Conservation (phyloP, 92 coral and sea anemone species). For the Parazoanthus atlanticus region DNA sequence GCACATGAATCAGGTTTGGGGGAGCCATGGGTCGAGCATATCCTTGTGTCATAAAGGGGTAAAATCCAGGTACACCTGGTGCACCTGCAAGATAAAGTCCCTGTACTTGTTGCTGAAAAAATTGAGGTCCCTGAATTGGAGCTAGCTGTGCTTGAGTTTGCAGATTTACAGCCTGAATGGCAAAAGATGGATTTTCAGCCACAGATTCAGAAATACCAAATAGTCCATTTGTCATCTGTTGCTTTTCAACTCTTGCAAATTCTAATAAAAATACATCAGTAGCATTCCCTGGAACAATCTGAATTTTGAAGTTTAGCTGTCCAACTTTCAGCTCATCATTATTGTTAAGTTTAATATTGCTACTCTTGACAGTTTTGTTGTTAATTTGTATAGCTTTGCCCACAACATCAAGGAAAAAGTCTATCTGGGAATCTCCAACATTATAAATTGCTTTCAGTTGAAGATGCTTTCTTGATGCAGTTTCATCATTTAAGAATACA, state of each 20-base stretch:
- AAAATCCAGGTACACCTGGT: not conserved
- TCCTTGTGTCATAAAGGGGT: conserved; percentile 9
- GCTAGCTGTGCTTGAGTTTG: conserved; percentile 3
- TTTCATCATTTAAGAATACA: conserved; percentile 32
- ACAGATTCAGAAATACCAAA: not conserved
- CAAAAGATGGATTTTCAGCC: not conserved
- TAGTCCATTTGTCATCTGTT: conserved; percentile 15
- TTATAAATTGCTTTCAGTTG: conserved; percentile 16
- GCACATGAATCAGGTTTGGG: not conserved
- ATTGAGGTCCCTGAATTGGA: conserved; percentile 22
- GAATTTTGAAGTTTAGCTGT: conserved; percentile 27
- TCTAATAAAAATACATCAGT: not conserved
- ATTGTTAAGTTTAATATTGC: not conserved
- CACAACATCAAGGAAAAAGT: conserved; percentile 1
- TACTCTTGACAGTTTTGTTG: not conserved
- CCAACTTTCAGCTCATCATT: conserved; percentile 32
- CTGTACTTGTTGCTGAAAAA: conserved; percentile 18
- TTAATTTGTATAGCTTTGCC: conserved; percentile 28
- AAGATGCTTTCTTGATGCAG: conserved; percentile 36
- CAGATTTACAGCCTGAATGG: not conserved
- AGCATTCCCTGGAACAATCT: conserved; percentile 20
- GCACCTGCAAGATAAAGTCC: conserved; percentile 28
- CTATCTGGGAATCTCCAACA: conserved; percentile 2
- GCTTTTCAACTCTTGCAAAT: conserved; percentile 5
- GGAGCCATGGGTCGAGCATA: not conserved